Evolutionary conservation across 2,797 vertebrate species (phyloP), one percentile per base, ranked within the genome.

Genomic region (Benthosema pterotum): DNA sequence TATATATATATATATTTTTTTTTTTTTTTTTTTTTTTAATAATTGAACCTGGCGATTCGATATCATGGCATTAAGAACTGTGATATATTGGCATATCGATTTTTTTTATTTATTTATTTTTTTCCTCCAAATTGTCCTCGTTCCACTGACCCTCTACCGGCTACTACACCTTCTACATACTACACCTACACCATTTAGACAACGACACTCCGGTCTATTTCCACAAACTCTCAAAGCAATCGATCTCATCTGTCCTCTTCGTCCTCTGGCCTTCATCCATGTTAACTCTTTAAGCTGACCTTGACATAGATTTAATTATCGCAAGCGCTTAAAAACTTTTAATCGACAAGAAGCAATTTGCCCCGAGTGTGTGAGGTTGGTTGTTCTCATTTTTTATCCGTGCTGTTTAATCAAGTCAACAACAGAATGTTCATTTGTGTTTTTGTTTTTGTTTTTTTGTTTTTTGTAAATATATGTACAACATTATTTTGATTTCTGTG

Each of bases 391-490:
- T 85, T 87, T 85, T 14, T 84, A 83, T 79, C 82, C 72, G 82
- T 89, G 80, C 77, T 74, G 67, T 81, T n/a, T 83, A 65, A 48
- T 87, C 61, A 80, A n/a, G 67, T 74, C 67, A 69, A 82, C 67
- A 69, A 82, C 66, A 77, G 77, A 83, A 84, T 85, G 77, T 87
- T 78, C n/a, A 71, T 69, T 38, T 62, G 38, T 62, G 63, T 82
- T 84, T 69, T 38, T 62, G 38, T 62, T 63, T 82, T 84, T 85
- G 77, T 87, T 78, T 14, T 71, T 69, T 38, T 62, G 38, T 62
- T 63, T 82, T 84, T 78, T 90, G 87, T 91, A 89, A 89, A 90
- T 88, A 87, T 79, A 65, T 84, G 79, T 81, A 85, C 60, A 78
- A 79, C 77, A 62, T 82, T 38, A 38, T 85, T 84, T 84, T 71